A percentile compares a stretch with the other conserved stretches of the same genome.
These are phyloP conservation scores for Nephotettix cincticeps DNA, from an alignment of 1,140 invertebrate species.

Conservation along the genomic window DNA sequence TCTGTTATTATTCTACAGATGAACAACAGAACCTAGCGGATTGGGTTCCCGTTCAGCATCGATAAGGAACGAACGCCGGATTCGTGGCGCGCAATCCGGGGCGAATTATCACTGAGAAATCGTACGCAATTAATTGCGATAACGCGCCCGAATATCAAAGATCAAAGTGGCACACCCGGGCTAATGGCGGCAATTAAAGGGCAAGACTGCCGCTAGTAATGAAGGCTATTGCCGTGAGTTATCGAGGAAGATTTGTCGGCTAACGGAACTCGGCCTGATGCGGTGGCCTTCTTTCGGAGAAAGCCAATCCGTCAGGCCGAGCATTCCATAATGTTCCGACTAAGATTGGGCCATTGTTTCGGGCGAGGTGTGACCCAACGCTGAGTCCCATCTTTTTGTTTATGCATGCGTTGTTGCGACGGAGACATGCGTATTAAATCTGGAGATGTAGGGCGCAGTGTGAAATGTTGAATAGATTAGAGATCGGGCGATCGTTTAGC, in stretches of 20 bases:
- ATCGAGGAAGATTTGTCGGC: neutral
- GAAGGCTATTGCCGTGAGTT: slow-evolving; percentile 2
- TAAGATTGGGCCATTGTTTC: slow-evolving; percentile 11
- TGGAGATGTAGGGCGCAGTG: too few relatives aligned
- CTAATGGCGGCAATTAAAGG: slow-evolving; percentile 19
- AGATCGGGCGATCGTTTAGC: too few relatives aligned
- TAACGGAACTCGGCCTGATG: neutral
- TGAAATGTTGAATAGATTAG: too few relatives aligned
- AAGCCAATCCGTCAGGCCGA: slow-evolving; percentile 6
- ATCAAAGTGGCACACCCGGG: slow-evolving; percentile 13
- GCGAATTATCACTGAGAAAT: slow-evolving; percentile 8
- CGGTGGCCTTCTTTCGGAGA: slow-evolving; percentile 15
- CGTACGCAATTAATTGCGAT: neutral
- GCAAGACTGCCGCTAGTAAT: neutral
- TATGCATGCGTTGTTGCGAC: too few relatives aligned
- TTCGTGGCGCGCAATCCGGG: neutral
- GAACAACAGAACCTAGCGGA: too few relatives aligned
- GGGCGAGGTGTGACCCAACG: neutral
- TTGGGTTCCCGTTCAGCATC: too few relatives aligned
- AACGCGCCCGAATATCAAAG: slow-evolving; percentile 9
- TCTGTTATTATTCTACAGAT: too few relatives aligned
- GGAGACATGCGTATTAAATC: too few relatives aligned
- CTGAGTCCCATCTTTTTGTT: too few relatives aligned
- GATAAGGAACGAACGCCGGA: neutral
- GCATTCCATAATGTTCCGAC: slow-evolving; percentile 10